These are phyloP conservation scores for Diglossa cyanea DNA, from an alignment of 2,797 vertebrate species.

Conservation along the genomic window DNA sequence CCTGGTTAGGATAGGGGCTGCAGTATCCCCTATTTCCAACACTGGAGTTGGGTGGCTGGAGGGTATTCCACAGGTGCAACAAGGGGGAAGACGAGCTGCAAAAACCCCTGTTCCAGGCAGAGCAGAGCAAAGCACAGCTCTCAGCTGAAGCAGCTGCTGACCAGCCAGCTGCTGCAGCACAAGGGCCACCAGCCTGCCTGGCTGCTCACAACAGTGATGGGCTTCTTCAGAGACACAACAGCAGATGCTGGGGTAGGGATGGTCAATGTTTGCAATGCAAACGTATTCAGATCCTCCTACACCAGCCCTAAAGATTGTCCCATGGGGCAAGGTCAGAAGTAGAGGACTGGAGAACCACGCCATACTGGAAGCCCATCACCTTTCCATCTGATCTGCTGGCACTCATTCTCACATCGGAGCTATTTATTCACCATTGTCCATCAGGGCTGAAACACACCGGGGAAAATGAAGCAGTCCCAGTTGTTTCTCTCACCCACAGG, in stretches of 20 bases:
- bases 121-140: not conserved
- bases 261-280: not conserved
- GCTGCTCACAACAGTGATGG: accelerated
- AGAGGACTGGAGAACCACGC: accelerated
- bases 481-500: not conserved
- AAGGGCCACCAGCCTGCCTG: not conserved
- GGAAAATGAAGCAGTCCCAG: not conserved
- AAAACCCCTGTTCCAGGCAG: not conserved
- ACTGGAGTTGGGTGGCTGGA: accelerated
- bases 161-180: not conserved
- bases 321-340: not conserved
- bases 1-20: not conserved
- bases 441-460: not conserved
- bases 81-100: not conserved
- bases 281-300: not conserved
- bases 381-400: not conserved
- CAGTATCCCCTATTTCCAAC: accelerated
- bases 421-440: not conserved
- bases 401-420: not conserved
- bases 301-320: not conserved
- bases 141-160: accelerated
- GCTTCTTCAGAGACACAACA: not conserved
- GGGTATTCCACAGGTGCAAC: accelerated
- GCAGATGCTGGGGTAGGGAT: not conserved
- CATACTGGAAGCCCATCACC: not conserved